A percentile compares a stretch with the other conserved stretches of the same genome.
phyloP scores from a whole-genome alignment of 2,113 vertebrate species.

The Aptenodytes forsteri region DNA sequence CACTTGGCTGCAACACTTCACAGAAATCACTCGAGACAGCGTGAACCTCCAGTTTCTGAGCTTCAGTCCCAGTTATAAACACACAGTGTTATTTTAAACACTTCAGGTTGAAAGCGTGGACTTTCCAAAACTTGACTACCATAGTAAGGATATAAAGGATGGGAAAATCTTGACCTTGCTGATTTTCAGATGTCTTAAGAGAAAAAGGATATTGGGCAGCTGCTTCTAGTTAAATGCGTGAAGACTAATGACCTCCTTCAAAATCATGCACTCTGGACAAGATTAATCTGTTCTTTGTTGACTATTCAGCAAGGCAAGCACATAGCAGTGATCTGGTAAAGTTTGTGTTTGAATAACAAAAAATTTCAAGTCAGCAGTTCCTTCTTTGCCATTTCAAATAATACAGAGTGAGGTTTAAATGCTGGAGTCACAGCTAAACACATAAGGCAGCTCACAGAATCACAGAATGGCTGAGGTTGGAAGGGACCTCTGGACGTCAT shows the following conservation, averaged over 20 bases:
- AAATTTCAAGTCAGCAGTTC: not conserved
- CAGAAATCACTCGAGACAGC: not conserved
- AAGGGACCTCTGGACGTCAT: not conserved
- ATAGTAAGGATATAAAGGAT: not conserved
- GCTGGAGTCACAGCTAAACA: not conserved
- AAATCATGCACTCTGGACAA: not conserved
- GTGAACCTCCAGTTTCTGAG: not conserved
- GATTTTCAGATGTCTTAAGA: not conserved
- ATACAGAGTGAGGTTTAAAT: not conserved
- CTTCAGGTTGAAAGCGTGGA: not conserved
- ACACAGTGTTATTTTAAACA: not conserved
- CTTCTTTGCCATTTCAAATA: not conserved
- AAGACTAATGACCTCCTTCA: not conserved
- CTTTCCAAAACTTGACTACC: not conserved
- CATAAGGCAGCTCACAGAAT: not conserved
- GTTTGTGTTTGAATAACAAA: constrained; percentile 3
- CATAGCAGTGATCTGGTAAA: not conserved
- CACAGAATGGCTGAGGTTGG: not conserved
- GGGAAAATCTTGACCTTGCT: not conserved
- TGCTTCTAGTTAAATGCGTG: not conserved
- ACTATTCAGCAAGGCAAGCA: constrained; percentile 28
- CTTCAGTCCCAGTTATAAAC: not conserved
- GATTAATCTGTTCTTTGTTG: constrained; percentile 14
- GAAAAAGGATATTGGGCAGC: not conserved
- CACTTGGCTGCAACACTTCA: not conserved